Evolutionary conservation across 2,888 invertebrate genomes (phyloP).

Genomic region (Archaeoteleia sp.): DNA sequence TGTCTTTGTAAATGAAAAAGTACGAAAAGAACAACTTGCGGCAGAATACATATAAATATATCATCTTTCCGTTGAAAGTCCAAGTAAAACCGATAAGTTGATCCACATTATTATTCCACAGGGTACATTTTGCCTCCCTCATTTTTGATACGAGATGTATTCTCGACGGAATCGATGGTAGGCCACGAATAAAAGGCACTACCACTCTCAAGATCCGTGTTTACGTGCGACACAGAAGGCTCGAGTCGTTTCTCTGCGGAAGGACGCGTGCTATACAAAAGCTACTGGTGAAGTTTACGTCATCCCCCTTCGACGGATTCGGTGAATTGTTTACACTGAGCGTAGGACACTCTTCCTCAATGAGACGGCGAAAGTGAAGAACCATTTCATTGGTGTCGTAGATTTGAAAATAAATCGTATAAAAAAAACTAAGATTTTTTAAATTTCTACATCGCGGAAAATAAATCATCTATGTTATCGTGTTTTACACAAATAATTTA

Average conservation of each 20-base stretch:
- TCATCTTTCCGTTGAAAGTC: too few species aligned
- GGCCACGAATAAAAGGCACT: conserved; percentile 50
- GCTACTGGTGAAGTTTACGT: conserved; percentile 44
- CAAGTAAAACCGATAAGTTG: conserved; percentile 43
- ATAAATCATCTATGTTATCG: too few species aligned
- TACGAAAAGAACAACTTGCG: too few species aligned
- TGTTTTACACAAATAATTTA: too few species aligned
- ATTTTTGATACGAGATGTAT: conserved; percentile 42
- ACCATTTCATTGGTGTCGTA: conserved; percentile 26
- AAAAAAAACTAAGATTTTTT: too few species aligned
- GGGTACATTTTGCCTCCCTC: conserved; percentile 31
- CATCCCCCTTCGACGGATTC: conserved; percentile 34
- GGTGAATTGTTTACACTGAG: conserved; percentile 46
- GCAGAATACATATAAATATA: too few species aligned
- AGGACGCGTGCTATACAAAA: conserved; percentile 44
- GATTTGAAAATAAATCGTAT: conserved; percentile 18
- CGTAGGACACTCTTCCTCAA: conserved; percentile 35
- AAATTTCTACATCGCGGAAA: too few species aligned
- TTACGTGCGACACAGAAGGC: conserved; percentile 45
- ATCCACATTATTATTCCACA: conserved; percentile 42
- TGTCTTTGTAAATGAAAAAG: too few species aligned
- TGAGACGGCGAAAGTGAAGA: conserved; percentile 27
- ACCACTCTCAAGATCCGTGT: conserved; percentile 38
- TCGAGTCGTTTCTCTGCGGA: conserved; percentile 46
- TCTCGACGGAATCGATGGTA: conserved; percentile 46